phyloP scores from a whole-genome alignment of 2,888 invertebrate species.

The Hanleya hanleyi region DNA sequence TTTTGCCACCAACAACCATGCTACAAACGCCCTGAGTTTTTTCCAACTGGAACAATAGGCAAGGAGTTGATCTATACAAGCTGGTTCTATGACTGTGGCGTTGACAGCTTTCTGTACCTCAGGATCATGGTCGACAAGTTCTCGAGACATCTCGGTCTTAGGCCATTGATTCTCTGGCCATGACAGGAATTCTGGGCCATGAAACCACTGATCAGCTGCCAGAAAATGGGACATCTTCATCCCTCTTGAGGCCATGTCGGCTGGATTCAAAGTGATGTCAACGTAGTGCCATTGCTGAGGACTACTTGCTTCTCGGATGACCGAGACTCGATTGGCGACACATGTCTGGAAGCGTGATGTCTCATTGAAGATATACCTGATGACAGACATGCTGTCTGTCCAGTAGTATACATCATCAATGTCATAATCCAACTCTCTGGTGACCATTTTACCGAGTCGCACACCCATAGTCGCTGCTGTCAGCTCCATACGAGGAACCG shows the following conservation, averaged over 20 bases:
- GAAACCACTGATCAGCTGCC: too few relatives aligned
- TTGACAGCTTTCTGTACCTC: background rate
- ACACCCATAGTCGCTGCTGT: background rate
- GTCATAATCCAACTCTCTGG: background rate
- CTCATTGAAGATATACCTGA: background rate
- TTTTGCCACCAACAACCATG: background rate
- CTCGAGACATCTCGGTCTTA: background rate
- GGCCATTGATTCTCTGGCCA: constrained; percentile 2
- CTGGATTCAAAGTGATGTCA: background rate
- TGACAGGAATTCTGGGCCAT: constrained; percentile 6
- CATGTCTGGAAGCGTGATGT: background rate
- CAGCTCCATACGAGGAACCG: background rate
- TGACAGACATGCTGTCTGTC: background rate
- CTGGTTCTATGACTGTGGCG: background rate
- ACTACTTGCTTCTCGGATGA: background rate
- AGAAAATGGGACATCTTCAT: too few relatives aligned
- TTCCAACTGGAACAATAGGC: background rate
- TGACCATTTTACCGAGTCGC: background rate
- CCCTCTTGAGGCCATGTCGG: background rate
- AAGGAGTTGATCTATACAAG: background rate
- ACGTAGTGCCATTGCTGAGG: background rate
- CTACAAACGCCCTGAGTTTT: background rate
- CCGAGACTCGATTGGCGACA: too few relatives aligned
- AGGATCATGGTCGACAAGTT: background rate
- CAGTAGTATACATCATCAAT: background rate